Evolutionary conservation across 2,113 vertebrate genomes (phyloP).

Genomic region (Choloepus hoffmanni): DNA sequence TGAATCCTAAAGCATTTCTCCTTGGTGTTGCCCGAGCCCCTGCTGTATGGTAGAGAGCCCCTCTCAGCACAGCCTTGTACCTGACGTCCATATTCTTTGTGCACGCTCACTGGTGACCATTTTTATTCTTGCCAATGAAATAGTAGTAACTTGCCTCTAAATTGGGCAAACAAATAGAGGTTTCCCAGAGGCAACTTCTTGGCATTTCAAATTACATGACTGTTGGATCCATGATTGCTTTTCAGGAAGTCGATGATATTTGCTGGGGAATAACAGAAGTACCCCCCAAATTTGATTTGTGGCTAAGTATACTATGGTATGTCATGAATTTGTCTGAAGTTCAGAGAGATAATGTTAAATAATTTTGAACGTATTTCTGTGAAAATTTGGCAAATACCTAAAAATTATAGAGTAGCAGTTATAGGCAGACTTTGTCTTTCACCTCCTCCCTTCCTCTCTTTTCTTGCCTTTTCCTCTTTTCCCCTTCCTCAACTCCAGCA

Average conservation of each 20-base stretch:
- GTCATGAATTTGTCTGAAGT: neutral
- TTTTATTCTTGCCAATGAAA: neutral
- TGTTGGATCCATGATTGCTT: neutral
- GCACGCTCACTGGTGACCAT: accelerated
- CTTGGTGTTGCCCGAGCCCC: neutral
- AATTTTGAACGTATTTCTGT: neutral
- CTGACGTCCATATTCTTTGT: neutral
- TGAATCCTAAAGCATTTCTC: neutral
- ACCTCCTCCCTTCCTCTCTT: too few species aligned
- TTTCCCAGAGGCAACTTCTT: neutral
- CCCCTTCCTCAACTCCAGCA: accelerated
- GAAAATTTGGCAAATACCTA: neutral
- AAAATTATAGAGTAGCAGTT: neutral
- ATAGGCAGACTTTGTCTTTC: neutral
- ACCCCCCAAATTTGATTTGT: neutral
- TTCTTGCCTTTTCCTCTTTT: neutral
- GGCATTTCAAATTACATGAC: slow-evolving; percentile 21
- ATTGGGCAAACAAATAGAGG: neutral
- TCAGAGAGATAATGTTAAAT: neutral
- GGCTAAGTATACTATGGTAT: neutral
- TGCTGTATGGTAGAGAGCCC: neutral
- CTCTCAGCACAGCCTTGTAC: neutral
- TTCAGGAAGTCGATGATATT: slow-evolving; percentile 23
- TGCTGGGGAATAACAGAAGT: neutral
- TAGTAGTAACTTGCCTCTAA: neutral